Evolutionary conservation across 2,888 invertebrate genomes (phyloP).

Genomic region (Eremobia ochroleuca): DNA sequence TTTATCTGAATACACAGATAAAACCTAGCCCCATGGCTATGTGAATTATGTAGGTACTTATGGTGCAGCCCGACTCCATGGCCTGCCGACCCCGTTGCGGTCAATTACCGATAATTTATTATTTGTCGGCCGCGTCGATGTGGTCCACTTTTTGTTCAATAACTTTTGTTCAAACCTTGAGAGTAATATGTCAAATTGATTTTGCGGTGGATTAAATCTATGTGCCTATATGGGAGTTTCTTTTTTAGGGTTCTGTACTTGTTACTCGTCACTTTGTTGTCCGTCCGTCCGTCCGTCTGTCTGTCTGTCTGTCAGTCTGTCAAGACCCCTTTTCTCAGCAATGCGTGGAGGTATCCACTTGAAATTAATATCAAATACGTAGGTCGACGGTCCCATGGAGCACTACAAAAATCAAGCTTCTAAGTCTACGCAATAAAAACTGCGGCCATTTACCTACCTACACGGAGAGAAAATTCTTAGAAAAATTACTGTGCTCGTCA

Average conservation of each 20-base stretch:
- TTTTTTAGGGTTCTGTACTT: neutral
- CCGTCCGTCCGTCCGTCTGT: neutral
- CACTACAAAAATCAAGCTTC: neutral
- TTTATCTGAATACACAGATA: neutral
- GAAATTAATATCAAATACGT: neutral
- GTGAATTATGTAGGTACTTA: neutral
- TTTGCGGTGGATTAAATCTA: conserved; percentile 6
- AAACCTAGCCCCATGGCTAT: neutral
- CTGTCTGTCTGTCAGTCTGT: neutral
- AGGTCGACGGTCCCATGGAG: neutral
- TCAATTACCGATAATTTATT: conserved; percentile 10
- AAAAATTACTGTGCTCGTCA: no score
- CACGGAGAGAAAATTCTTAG: no score
- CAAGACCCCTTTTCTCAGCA: no score
- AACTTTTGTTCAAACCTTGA: conserved; percentile 43
- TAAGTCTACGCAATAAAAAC: neutral
- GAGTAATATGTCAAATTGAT: conserved; percentile 16
- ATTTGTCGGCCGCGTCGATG: conserved; percentile 11
- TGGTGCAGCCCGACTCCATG: neutral
- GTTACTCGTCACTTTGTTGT: neutral
- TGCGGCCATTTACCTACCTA: neutral
- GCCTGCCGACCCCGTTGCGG: conserved; percentile 30
- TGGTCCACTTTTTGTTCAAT: conserved; percentile 41
- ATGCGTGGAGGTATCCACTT: neutral
- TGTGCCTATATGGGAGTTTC: neutral